Evolutionary conservation across 2,888 invertebrate genomes (phyloP), one percentile per base, ranked within the genome.

Genomic region (Drosophila emarginata): DNA sequence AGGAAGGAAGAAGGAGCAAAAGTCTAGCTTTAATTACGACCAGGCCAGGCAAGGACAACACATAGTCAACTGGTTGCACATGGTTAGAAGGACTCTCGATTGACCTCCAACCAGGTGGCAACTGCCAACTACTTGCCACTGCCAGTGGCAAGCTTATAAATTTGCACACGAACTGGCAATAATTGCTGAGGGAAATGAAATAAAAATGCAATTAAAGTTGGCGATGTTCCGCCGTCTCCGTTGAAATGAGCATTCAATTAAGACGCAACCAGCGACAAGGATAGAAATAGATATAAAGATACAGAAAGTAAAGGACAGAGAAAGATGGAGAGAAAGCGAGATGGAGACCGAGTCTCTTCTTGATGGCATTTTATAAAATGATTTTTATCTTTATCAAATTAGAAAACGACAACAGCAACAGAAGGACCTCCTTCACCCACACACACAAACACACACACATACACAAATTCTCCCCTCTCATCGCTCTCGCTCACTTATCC

Each of bases 131-230:
- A 56, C 50, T 60, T 36, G 4, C 70, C 54, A 61, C 70, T 45
- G 45, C 45, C 45, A 12, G 45, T 45, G 45, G 45, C 45, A 45
- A 73, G 73, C 75, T 82, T 79, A 85, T 77, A 78, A 77, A 81
- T 76, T 82, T 79, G 78, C 80, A 74, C 85, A 80, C 74, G 78
- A 78, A 87, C 80, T 73, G 74, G 79, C 80, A 77, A 87, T 89
- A 89, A 89, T 89, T 89, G 88, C 89, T 87, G 78, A 45, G 53
- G 78, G 76, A 89, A 89, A 89, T 89, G 80, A 89, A 88, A 88
- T 88, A 83, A 85, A 89, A 89, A 89, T 89, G 88, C 89, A 88
- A 89, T 89, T 89, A 89, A 84, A 87, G 80, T 80, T 73, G 64
- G 74, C 74, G 61, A 72, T 71, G 77, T 36, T 60, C 64, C 64